phyloP scores from a whole-genome alignment of 2,888 invertebrate genomes.

The Standfussiana lucernea region DNA sequence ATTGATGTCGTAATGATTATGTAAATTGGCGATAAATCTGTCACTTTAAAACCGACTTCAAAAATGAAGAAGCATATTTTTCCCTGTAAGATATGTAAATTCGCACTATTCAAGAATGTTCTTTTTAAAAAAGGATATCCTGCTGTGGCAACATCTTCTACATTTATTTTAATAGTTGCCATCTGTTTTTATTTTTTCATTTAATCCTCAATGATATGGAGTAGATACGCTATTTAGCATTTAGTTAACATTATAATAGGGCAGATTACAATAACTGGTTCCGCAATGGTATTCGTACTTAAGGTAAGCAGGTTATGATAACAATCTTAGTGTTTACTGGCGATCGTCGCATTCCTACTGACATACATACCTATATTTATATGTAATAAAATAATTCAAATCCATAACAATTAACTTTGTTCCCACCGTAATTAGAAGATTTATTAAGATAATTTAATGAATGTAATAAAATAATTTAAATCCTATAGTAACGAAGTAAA shows the following conservation, averaged over 20 bases:
- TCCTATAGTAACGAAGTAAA: too few species aligned
- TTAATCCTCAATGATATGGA: not conserved
- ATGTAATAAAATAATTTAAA: not conserved
- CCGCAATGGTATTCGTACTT: slow-evolving; percentile 18
- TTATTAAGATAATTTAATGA: too few species aligned
- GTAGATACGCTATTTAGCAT: not conserved
- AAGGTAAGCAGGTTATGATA: slow-evolving; percentile 50
- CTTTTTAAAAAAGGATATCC: not conserved
- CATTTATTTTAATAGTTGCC: not conserved
- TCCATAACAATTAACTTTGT: not conserved
- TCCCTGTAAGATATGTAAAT: not conserved
- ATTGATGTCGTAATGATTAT: slow-evolving; percentile 7
- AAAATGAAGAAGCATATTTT: not conserved
- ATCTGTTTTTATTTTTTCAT: not conserved
- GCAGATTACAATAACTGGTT: slow-evolving; percentile 50
- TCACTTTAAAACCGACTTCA: not conserved
- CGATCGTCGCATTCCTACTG: slow-evolving; percentile 31
- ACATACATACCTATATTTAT: slow-evolving; percentile 20
- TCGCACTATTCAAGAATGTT: not conserved
- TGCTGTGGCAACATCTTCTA: not conserved
- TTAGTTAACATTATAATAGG: slow-evolving; percentile 1
- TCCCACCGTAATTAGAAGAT: not conserved
- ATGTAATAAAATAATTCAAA: not conserved
- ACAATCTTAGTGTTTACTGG: slow-evolving; percentile 11
- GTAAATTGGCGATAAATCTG: slow-evolving; percentile 8